A percentile compares a stretch with the other conserved stretches of the same genome.
Conservation (phyloP, 2,113 vertebrate genomes). For the Poecile atricapillus region DNA sequence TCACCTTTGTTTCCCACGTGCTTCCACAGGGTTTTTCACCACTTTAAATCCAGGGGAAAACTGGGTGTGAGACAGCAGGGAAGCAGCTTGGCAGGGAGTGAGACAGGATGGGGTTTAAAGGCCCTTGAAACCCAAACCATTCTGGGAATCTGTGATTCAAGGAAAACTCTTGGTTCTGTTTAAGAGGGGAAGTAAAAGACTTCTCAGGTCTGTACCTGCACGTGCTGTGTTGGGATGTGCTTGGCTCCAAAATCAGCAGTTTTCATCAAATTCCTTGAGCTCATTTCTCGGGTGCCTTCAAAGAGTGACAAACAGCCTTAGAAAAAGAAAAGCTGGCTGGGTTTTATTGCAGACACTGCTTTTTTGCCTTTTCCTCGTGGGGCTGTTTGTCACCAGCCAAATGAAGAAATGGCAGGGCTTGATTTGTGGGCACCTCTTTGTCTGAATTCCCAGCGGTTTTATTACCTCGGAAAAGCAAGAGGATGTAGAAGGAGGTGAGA, state of each 20-base stretch:
- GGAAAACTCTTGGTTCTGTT: background rate
- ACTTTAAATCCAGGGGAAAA: background rate
- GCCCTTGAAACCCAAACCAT: background rate
- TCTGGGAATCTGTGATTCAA: background rate
- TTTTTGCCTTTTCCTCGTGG: background rate
- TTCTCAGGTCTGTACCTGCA: background rate
- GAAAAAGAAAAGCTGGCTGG: background rate
- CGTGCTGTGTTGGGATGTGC: background rate
- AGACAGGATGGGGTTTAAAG: background rate
- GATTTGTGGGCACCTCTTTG: background rate
- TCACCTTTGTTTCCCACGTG: fast-evolving
- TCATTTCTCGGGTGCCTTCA: background rate
- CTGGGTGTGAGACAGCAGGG: background rate
- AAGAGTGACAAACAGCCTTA: background rate
- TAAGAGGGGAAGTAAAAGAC: too few species aligned
- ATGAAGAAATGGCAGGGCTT: background rate
- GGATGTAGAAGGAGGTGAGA: background rate
- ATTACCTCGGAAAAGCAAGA: fast-evolving
- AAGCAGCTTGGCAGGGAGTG: background rate
- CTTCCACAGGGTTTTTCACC: background rate
- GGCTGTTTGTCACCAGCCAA: background rate
- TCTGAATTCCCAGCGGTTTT: background rate
- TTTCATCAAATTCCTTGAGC: background rate
- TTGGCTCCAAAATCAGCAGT: background rate
- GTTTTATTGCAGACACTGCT: background rate